phyloP scores from a whole-genome alignment of 2,888 invertebrate species.

The Cosmia trapezina region DNA sequence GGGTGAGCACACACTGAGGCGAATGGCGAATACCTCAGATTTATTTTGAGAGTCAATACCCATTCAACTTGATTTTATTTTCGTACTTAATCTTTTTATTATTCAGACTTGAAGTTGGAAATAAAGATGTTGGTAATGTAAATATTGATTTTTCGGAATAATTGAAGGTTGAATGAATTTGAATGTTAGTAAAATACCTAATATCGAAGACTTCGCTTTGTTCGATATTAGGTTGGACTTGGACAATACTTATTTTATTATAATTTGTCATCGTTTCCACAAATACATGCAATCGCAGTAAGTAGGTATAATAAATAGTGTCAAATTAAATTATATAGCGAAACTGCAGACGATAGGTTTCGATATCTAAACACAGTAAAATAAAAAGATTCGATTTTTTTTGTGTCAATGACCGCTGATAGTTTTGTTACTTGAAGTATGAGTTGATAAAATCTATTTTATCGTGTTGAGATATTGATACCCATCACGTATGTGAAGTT shows the following conservation, averaged over 20 bases:
- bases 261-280: not conserved
- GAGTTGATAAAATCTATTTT: no score
- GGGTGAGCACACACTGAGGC: constrained; percentile 34
- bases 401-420: no score
- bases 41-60: not conserved
- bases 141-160: constrained; percentile 19
- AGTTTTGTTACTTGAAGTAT: no score
- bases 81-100: not conserved
- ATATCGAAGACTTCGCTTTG: not conserved
- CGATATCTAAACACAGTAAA: no score
- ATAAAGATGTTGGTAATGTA: not conserved
- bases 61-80: not conserved
- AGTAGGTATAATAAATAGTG: no score
- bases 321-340: no score
- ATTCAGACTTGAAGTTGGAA: constrained; percentile 2
- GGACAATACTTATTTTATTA: not conserved
- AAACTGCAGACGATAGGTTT: no score
- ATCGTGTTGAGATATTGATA: no score
- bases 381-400: no score
- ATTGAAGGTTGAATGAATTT: constrained; percentile 22
- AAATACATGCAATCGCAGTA: no score
- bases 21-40: constrained; percentile 3
- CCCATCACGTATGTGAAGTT: no score
- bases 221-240: not conserved
- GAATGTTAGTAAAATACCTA: constrained; percentile 18